Base-by-base conservation (phyloP, 53 echinoderm and acorn worm genomes). In the Apostichopus leukothele region DNA sequence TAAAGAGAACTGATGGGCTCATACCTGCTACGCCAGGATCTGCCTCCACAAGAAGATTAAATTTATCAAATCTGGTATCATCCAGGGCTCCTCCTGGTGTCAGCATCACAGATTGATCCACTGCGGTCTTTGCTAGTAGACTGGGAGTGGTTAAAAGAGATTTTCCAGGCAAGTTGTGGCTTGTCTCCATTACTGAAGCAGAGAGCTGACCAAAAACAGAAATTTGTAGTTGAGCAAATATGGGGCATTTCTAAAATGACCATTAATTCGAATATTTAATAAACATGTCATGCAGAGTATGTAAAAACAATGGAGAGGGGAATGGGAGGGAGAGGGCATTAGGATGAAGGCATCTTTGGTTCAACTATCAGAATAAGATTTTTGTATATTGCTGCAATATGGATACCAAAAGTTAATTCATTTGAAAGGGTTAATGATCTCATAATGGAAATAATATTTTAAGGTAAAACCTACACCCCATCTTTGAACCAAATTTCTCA, bases 11-110 rank as follows among this genome's bases (percentile, higher is more conserved):
- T 12, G 60, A 18, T 18, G 39, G 52, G 52, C 18, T 60, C 90
- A 90, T 74, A 94, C 96, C 96, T 66, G 93, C 88, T 27, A 93
- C 89, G 10, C 98, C 98, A 60, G 98, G 98, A 53, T 97, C 98
- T 73, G 95, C 98, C 63, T 93, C 94, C 54, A 97, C 52, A 21
- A 97, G 92, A 5, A 97, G 89, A 68, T 86, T 86, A 9, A 86
- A 50, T 57, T 96, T 96, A 2, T 90, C 88, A 27, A 53, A 84
- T 3, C 91, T 95, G 50, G 94, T 86, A 19, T 93, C 94, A 14
- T 95, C 95, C 9, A 81, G 77, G 51, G 67, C 18, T 4, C 83
- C 87, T 50, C 87, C 89, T 14, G 95, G 92, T 22, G 92, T 91
- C 20, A 50, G 39, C 66, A 66, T 66, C 50, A 67, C 18, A 13